Base-by-base conservation (phyloP, 1,140 invertebrate genomes). In the Tetragnatha versicolor region DNA sequence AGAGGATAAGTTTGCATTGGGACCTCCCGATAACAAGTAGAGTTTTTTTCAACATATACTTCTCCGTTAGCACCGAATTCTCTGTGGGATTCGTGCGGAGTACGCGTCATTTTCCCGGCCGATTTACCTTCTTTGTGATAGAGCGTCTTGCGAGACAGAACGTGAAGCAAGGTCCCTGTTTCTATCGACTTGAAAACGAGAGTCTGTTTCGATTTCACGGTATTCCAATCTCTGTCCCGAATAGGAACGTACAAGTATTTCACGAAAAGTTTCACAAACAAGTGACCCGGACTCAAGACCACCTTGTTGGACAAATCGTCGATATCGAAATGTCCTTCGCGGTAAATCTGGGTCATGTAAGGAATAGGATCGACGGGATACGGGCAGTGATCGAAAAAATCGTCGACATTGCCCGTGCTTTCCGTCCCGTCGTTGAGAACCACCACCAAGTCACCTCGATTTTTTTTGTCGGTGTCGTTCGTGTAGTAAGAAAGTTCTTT, bases 231-330 rank as follows among this genome's bases (percentile, higher is more conserved):
- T 9, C 49, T 20, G 7, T n/a, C 12, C 12, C 20, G 49, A 9
- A 53, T 6, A 20, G 49, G 49, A 6, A 5, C 22, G 22, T 53
- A 53, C 9, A 53, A 20, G 20, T 53, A 53, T 20, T 53, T 53
- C 20, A 53, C 49, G 20, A 53, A 53, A 6, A 53, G 49, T 20
- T 53, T 53, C 9, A 25, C 22, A 25, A 53, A 53, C 7, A 53
- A 20, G 20, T 53, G 49, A 4, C 60, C 60, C 6, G 60, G 60
- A 37, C 60, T 63, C 6, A 63, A n/a, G 27, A 63, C 25, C 6
- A 63, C 22, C 25, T 63, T 63, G 60, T 63, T 63, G 33, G 60
- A 5, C 5, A 63, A 22, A 22, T 35, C n/a, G 27, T 60, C 55
- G 31, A 60, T 60, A n/a, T 63, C 60, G 39, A 63, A 63, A 4